phyloP scores from a whole-genome alignment of 2,113 vertebrate genomes.

The Onychorhynchus coronatus region DNA sequence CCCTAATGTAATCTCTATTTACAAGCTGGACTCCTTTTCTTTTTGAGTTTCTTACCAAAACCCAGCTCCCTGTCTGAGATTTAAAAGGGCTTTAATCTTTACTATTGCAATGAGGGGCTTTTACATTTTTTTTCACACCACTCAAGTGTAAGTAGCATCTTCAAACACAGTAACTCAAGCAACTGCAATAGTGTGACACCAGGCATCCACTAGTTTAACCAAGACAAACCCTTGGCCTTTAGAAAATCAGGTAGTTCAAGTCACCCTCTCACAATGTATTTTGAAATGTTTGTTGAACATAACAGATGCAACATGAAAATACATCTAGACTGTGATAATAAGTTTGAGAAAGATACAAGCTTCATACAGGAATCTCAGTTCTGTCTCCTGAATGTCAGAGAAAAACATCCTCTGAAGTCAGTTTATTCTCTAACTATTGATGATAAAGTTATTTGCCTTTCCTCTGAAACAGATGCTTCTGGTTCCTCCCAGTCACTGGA shows the following conservation, averaged over 20 bases:
- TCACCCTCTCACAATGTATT: neutral
- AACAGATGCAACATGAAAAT: neutral
- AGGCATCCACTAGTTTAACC: neutral
- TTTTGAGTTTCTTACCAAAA: neutral
- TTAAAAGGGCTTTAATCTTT: neutral
- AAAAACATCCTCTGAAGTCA: neutral
- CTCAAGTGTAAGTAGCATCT: neutral
- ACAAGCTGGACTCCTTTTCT: neutral
- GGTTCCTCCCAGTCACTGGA: neutral
- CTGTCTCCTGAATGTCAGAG: neutral
- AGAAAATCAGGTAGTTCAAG: neutral
- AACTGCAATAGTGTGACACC: neutral
- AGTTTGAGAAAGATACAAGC: neutral
- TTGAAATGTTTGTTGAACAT: neutral
- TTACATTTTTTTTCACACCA: neutral
- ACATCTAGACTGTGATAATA: neutral
- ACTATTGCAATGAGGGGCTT: neutral
- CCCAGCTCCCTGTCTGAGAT: neutral
- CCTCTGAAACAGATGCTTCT: neutral
- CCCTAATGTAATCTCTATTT: neutral
- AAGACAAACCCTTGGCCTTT: neutral
- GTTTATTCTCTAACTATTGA: neutral
- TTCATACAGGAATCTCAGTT: neutral
- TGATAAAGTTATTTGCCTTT: neutral
- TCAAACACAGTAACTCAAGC: neutral